Evolutionary conservation across 92 coral and sea anemone species (phyloP).

Genomic region (Palythoa caribaeorum): DNA sequence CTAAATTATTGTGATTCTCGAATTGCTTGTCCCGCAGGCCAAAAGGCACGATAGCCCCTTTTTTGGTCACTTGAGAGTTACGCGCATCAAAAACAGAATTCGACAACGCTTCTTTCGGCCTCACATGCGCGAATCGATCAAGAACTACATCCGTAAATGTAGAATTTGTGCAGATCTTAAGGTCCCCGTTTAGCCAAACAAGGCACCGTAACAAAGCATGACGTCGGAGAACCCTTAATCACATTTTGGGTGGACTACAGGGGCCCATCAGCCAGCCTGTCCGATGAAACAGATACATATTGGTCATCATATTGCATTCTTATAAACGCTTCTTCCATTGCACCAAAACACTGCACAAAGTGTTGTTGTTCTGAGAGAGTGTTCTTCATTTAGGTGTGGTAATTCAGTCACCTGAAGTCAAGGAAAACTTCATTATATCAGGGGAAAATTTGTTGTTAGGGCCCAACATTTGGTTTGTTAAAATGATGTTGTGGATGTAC

Average conservation of each 20-base stretch:
- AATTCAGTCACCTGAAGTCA: no score
- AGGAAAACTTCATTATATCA: no score
- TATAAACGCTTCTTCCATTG: no score
- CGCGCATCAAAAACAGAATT: conserved; percentile 15
- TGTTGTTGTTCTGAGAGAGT: no score
- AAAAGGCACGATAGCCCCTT: conserved; percentile 51
- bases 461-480: neutral
- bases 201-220: conserved; percentile 47
- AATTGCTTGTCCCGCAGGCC: conserved; percentile 24
- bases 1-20: neutral
- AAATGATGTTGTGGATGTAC: no score
- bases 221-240: conserved; percentile 47
- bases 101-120: conserved; percentile 46
- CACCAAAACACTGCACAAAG: no score
- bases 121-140: conserved; percentile 14
- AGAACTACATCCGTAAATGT: conserved; percentile 30
- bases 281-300: conserved; percentile 39
- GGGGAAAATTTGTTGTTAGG: no score
- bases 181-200: neutral
- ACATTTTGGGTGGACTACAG: conserved; percentile 59
- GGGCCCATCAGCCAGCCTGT: conserved; percentile 10
- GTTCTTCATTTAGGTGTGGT: no score
- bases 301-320: neutral
- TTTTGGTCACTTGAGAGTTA: conserved; percentile 38
- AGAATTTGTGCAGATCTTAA: conserved; percentile 28